Percentiles rank a stretch among this genome's conserved stretches.
Conservation (phyloP, 2,797 vertebrate species). For the Pipistrellus pygmaeus region DNA sequence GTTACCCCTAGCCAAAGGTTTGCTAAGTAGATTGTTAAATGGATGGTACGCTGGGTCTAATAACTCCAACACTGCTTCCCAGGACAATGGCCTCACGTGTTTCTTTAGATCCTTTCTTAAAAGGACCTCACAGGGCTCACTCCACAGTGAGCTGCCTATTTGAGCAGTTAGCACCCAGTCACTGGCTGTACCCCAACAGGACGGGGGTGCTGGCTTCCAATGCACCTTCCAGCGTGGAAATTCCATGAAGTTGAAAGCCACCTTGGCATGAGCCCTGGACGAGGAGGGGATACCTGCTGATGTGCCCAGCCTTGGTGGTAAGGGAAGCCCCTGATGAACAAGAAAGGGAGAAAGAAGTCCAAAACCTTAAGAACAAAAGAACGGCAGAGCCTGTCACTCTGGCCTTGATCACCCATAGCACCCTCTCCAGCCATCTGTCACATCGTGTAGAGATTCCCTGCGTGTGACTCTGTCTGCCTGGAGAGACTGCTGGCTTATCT, state of each 20-base stretch:
- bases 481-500: constrained; percentile 76
- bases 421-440: constrained; percentile 83
- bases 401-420: constrained; percentile 79
- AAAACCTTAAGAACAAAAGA: constrained; percentile 79
- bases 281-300: not conserved
- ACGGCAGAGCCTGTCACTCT: constrained; percentile 69
- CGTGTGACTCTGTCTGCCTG: constrained; percentile 75
- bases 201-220: not conserved
- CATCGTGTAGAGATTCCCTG: constrained; percentile 78
- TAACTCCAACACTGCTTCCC: not conserved
- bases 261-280: not conserved
- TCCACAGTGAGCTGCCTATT: not conserved
- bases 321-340: not conserved
- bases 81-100: not conserved
- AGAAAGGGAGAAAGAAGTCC: constrained; percentile 40
- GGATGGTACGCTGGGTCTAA: not conserved
- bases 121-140: not conserved
- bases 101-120: constrained; percentile 37
- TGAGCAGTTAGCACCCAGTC: not conserved
- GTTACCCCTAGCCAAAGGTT: not conserved
- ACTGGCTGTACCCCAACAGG: not conserved
- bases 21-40: not conserved
- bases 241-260: not conserved
- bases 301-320: not conserved
- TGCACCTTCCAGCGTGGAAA: not conserved